Base-by-base conservation (phyloP, 2,888 invertebrate species). In the Microplitis manilae region DNA sequence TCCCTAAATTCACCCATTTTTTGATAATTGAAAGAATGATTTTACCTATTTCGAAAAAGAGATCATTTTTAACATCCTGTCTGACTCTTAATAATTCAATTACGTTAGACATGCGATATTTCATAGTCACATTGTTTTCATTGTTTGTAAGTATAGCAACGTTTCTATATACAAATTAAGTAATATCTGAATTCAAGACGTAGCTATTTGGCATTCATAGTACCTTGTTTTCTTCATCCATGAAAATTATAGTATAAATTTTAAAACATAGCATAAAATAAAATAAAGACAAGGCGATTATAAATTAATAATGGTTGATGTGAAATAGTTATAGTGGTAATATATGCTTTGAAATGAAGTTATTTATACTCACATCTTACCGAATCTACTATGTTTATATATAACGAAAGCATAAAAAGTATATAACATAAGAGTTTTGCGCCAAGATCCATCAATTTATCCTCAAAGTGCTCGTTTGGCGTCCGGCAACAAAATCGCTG, bases 401-500 rank as follows among this genome's bases (percentile, higher is more conserved):
- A 69, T 61, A 61, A 75, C 38, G 41, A 69, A 69, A 75, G 68
- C 70, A 75, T 69, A 75, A 71, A 50, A 59, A 70, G 50, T 50
- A 50, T 50, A 70, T 50, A 70, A 50, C n/a, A 40, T 40, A 50
- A 70, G 70, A 70, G 70, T 70, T 67, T 20, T 60, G 70, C 71
- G 64, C 74, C 77, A 75, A 85, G 84, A 86, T 86, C 84, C 86
- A 86, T 87, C 87, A 87, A 87, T 87, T 87, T 85, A 87, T 86
- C 86, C 50, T 84, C 85, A 84, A 87, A 86, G 85, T 86, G 87
- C 86, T 89, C 89, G 89, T 89, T 89, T 88, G 87, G 88, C 87
- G 86, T 84, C 85, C 84, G 83, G 86, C 87, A 86, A 89, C 88
- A 88, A 89, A 89, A 89, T 89, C 87, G 88, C 86, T 87, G 80